A percentile compares a stretch with the other conserved stretches of the same genome.
phyloP scores from a whole-genome alignment of 2,113 vertebrate genomes.

The Sterrhoptilus dennistouni region DNA sequence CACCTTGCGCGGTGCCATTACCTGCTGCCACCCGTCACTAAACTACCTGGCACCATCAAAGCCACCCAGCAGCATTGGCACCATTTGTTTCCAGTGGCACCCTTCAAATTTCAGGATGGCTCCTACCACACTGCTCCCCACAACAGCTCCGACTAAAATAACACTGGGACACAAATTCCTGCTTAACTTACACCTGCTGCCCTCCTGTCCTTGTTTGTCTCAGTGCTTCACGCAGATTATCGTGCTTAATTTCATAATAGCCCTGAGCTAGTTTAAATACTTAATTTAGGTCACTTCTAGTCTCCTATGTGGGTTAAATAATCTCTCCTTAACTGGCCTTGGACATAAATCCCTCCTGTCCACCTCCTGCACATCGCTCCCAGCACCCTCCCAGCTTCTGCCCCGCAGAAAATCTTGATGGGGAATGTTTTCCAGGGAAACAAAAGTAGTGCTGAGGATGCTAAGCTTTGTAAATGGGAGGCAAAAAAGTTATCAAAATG shows the following conservation, averaged over 20 bases:
- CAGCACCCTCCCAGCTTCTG: background rate
- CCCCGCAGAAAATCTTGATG: background rate
- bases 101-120: background rate
- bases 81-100: background rate
- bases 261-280: conserved; percentile 72
- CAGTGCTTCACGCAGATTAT: conserved; percentile 56
- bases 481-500: background rate
- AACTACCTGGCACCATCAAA: background rate
- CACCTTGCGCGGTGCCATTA: background rate
- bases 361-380: background rate
- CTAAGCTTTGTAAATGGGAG: background rate
- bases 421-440: background rate
- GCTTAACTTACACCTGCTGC: conserved; percentile 44
- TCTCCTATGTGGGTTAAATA: conserved; percentile 52
- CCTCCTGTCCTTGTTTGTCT: conserved; percentile 57
- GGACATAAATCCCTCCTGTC: conserved; percentile 51
- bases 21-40: background rate
- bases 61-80: background rate
- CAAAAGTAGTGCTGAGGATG: background rate
- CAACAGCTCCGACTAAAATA: background rate
- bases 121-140: background rate
- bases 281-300: conserved; percentile 69
- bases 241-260: conserved; percentile 66
- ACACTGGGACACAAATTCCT: background rate
- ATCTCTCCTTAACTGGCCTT: conserved; percentile 60